phyloP scores from a whole-genome alignment of 2,797 vertebrate genomes.

The Mus minutoides region DNA sequence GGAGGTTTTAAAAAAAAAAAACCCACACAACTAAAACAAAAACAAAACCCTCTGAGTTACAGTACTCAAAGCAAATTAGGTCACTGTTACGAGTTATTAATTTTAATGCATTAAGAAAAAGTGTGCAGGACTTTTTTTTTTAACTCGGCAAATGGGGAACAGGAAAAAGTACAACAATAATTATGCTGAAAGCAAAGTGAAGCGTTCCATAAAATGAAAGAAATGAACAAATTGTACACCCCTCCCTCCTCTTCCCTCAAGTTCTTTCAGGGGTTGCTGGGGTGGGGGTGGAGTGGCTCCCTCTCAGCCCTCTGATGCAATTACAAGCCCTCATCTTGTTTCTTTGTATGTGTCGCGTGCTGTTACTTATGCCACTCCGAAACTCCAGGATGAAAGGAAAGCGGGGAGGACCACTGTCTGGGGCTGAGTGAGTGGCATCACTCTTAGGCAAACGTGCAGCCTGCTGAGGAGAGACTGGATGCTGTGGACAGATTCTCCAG shows the following conservation, averaged over 20 bases:
- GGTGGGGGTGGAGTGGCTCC: conserved; percentile 5
- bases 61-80: conserved; percentile 83
- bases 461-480: conserved; percentile 66
- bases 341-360: background rate
- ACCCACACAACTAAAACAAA: background rate
- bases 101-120: conserved; percentile 83
- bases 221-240: conserved; percentile 75
- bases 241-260: conserved; percentile 46
- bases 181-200: conserved; percentile 81
- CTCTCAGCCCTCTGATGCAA: conserved; percentile 23
- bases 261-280: background rate
- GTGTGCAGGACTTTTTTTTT: conserved; percentile 52
- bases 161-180: conserved; percentile 82
- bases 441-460: conserved; percentile 63
- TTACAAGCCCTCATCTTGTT: background rate
- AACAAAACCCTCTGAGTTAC: conserved; percentile 67
- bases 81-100: conserved; percentile 83
- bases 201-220: conserved; percentile 82
- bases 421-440: conserved; percentile 60
- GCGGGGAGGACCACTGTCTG: conserved; percentile 62
- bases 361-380: conserved; percentile 34
- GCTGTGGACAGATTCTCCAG: conserved; percentile 56
- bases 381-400: background rate
- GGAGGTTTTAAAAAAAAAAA: background rate
- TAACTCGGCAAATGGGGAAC: conserved; percentile 74